Base-by-base conservation (phyloP, 2,888 invertebrate species). In the Oligia latruncula region DNA sequence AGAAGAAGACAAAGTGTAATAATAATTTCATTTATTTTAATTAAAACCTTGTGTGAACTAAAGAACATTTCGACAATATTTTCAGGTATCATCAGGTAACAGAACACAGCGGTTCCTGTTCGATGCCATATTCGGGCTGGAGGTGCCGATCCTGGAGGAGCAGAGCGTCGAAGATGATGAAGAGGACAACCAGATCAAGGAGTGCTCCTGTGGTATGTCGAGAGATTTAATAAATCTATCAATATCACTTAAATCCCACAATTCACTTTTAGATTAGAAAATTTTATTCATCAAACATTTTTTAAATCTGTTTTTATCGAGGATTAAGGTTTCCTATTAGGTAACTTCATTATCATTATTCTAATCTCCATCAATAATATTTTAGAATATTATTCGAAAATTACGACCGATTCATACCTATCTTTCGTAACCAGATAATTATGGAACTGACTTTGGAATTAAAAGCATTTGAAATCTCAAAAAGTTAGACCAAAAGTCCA, bases 181-280 rank as follows among this genome's bases (percentile, higher is more conserved):
- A 58, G 97, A 97, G 62, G 96, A 97, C 55, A 96, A 97, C 70
- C 95, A 95, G 89, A 92, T 97, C 71, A 97, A 97, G 91, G 98
- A 98, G 88, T 98, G 98, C 92, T 97, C 98, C 67, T 98, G 98
- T 94, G 98, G 98, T 98, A 95, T 97, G 97, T 95, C 83, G 87
- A 95, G 64, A 64, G 9, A 43, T 58, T 6, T 9, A 2, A 62
- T n/a, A 29, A 17, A 58, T 9, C 4, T 85, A 71, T 74, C 79
- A 65, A 79, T 73, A 82, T 66, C 9, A 46, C 35, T 60, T 40
- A 40, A 64, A 40, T 68, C n/a, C 23, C 66, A 35, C 23, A 49
- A 60, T 64, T 68, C 67, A 76, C 15, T 49, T 4, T 55, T 15
- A 40, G 13, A 74, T 55, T 62, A 35, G 52, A 74, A 74, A 58